Evolutionary conservation across 1,140 invertebrate species (phyloP), one percentile per base, ranked within the genome.

Genomic region (Drosophila asahinai): DNA sequence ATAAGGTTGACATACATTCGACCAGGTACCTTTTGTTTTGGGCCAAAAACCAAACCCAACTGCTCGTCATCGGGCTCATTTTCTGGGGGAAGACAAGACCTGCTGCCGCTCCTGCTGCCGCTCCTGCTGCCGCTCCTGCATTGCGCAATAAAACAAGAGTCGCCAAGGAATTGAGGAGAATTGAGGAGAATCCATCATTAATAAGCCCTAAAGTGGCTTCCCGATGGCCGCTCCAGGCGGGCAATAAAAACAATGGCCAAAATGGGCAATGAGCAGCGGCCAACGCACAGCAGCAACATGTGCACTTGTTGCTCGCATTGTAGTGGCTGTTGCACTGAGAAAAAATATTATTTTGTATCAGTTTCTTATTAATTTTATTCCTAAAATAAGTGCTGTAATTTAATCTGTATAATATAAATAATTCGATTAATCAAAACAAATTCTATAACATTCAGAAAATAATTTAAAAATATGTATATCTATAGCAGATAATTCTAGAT

Each of bases 201-300:
- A 90, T 90, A 90, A 90, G 86, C 86, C 86, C 86, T 90, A 91
- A 90, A 90, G 86, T 90, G 86, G 86, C 68, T 80, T 70, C 70
- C 60, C 66, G 63, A 80, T 76, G 64, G 82, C 74, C 82, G 72
- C 83, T 81, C 45, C 82, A 81, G 83, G 83, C 83, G 76, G 84
- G 86, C 82, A 89, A 90, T 90, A 89, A 89, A 89, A 89, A 89
- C 68, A 81, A 90, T 86, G 72, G 80, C 79, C 79, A 86, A 90
- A 90, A 90, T 86, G 79, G 86, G 82, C 86, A 90, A 76, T 73
- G 70, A 81, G 78, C 70, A 81, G 78, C 64, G 66, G 83, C 64
- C 76, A 67, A 79, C 63, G 45, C 61, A 81, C 52, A 67, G 49
- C 57, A 62, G 48, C 64, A 79, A 60, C 78, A 73, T 81, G 65